Evolutionary conservation across 2,888 invertebrate genomes (phyloP), one percentile per base, ranked within the genome.

Genomic region (Noctuana brunneofusca): DNA sequence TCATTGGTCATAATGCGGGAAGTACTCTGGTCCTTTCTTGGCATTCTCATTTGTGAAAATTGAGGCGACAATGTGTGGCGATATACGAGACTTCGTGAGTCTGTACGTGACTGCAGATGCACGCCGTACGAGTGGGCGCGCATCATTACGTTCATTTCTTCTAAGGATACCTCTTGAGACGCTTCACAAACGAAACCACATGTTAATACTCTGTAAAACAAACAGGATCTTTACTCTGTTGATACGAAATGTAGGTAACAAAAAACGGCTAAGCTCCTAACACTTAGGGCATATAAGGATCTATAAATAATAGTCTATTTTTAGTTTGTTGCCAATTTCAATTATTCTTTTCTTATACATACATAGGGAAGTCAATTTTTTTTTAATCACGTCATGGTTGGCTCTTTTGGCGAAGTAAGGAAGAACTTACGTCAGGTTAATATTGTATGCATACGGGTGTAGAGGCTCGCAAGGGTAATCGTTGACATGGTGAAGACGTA

Each of bases 161-260:
- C 87, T 20, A 81, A 75, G 57, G 91, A 82, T 41, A 87, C 69
- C 41, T 80, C 80, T n/a, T 83, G 81, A 24, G 87, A 83, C 38
- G 85, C 66, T 57, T 92, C 89, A 74, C 95, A 95, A 58, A 92
- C 79, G 73, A 94, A 94, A 18, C 95, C 94, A 75, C 93, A 94
- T 16, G 93, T 89, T 67, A 89, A 81, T 22, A 93, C 69, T 62
- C 91, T 92, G 77, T 48, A 56, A 66, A 69, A 67, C 66, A 68
- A 56, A 57, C 32, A 32, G 32, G 1, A 4, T 5, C 2, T 0
- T 38, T 38, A 35, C 3, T n/a, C n/a, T n/a, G n/a, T n/a, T n/a
- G n/a, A n/a, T n/a, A n/a, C n/a, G n/a, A n/a, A n/a, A n/a, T n/a
- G n/a, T n/a, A n/a, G n/a, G n/a, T n/a, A n/a, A n/a, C n/a, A n/a